These are phyloP conservation scores for Microplitis mediator DNA, from an alignment of 1,140 invertebrate species.

Conservation along the genomic window DNA sequence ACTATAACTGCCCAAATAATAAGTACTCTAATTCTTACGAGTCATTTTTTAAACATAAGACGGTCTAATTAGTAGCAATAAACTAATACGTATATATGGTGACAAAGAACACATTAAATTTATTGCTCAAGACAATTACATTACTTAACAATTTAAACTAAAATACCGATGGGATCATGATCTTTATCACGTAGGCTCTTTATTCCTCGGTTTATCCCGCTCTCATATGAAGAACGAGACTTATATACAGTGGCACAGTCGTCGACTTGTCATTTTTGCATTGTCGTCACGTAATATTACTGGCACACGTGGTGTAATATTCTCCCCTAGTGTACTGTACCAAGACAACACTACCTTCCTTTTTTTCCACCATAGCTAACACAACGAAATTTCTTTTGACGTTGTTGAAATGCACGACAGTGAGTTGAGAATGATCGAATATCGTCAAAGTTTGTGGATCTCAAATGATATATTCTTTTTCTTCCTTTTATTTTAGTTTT, in stretches of 20 bases:
- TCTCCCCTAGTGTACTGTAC: slow-evolving; percentile 32
- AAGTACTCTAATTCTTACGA: no score
- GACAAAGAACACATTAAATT: no score
- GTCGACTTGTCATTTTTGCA: slow-evolving; percentile 48
- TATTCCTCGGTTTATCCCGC: background rate
- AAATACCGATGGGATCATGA: no score
- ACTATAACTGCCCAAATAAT: no score
- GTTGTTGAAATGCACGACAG: slow-evolving; percentile 49
- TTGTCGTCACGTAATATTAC: slow-evolving; percentile 58
- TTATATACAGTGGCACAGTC: slow-evolving; percentile 13
- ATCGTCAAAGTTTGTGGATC: slow-evolving; percentile 45
- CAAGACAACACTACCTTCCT: background rate
- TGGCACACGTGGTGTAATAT: slow-evolving; percentile 59
- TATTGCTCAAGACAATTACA: no score
- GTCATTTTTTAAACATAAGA: no score
- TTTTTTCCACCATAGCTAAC: slow-evolving; percentile 13
- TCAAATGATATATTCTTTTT: slow-evolving; percentile 41
- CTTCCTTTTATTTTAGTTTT: background rate
- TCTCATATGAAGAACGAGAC: slow-evolving; percentile 19
- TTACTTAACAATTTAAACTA: no score
- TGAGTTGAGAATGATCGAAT: slow-evolving; percentile 48
- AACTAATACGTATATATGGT: no score
- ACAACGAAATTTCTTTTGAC: slow-evolving; percentile 18
- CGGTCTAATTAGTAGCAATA: no score
- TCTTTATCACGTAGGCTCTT: background rate